These are phyloP conservation scores for Phaedon cochleariae DNA, from an alignment of 2,888 invertebrate genomes.

Conservation along the genomic window DNA sequence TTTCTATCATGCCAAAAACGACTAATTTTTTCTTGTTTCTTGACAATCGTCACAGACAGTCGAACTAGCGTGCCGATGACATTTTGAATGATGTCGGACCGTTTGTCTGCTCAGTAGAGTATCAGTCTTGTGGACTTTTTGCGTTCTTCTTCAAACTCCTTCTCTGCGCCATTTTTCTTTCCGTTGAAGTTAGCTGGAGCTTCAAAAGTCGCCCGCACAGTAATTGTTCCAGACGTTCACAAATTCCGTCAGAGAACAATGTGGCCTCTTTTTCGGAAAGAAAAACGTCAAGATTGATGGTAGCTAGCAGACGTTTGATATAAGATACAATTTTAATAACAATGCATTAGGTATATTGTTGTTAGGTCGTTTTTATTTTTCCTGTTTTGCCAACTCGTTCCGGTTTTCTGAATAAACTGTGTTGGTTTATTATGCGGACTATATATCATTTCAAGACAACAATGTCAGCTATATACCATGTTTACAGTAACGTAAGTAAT, in stretches of 20 bases:
- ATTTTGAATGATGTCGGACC: conserved; percentile 49
- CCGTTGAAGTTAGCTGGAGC: conserved; percentile 36
- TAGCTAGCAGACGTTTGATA: conserved; percentile 18
- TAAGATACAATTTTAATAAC: conserved; percentile 38
- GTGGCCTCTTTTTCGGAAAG: conserved; percentile 27
- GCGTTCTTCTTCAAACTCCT: conserved; percentile 5
- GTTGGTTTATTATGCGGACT: neutral
- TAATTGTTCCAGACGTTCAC: conserved; percentile 48
- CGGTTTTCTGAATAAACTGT: neutral
- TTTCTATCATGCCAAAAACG: no score
- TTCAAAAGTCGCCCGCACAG: conserved; percentile 46
- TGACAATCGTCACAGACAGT: neutral
- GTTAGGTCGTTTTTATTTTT: conserved; percentile 16
- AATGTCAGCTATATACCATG: neutral
- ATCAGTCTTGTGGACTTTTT: conserved; percentile 43
- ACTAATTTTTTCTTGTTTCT: no score
- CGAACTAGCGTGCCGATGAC: conserved; percentile 40
- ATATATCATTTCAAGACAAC: neutral
- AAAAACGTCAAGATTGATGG: conserved; percentile 38
- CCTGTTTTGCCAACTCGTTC: neutral
- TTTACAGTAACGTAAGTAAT: neutral
- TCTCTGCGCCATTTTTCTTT: conserved; percentile 27
- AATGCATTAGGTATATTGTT: conserved; percentile 33
- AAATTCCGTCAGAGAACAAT: conserved; percentile 42
- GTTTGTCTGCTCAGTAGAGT: conserved; percentile 49